These are phyloP conservation scores for Cavia porcellus DNA, from an alignment of 2,113 vertebrate genomes.

Conservation along the genomic window DNA sequence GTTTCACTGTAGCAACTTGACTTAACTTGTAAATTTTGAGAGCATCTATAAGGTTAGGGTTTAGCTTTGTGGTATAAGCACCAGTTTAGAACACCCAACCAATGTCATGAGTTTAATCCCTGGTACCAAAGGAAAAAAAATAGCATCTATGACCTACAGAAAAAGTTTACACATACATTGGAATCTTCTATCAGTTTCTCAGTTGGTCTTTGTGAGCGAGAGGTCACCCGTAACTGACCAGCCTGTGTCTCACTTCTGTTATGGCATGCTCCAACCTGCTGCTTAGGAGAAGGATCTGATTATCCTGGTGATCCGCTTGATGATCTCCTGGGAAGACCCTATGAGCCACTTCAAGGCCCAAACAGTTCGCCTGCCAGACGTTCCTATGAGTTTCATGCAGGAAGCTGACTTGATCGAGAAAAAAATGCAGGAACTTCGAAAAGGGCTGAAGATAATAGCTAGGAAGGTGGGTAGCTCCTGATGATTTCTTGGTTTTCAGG, in stretches of 20 bases:
- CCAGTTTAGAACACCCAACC: no score
- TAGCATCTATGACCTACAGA: not conserved
- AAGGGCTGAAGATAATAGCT: constrained; percentile 87
- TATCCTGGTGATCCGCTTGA: not conserved
- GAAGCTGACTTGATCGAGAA: not conserved
- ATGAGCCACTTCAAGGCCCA: not conserved
- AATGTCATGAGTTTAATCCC: no score
- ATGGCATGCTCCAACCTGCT: not conserved
- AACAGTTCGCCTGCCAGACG: not conserved
- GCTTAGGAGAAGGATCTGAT: not conserved
- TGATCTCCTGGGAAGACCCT: not conserved
- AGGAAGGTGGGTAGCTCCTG: constrained; percentile 79
- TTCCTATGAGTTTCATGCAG: not conserved
- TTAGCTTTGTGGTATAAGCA: no score
- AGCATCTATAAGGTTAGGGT: no score
- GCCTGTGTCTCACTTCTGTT: not conserved
- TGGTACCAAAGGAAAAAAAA: no score
- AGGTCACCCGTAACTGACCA: not conserved
- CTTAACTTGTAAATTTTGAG: not conserved
- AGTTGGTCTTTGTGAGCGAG: not conserved
- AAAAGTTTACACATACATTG: not conserved
- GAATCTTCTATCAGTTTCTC: not conserved
- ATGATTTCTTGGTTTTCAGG: not conserved
- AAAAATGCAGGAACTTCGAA: not conserved
- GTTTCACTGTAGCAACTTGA: not conserved